phyloP scores from a whole-genome alignment of 2,797 vertebrate genomes.

The Sebastes nivosus region DNA sequence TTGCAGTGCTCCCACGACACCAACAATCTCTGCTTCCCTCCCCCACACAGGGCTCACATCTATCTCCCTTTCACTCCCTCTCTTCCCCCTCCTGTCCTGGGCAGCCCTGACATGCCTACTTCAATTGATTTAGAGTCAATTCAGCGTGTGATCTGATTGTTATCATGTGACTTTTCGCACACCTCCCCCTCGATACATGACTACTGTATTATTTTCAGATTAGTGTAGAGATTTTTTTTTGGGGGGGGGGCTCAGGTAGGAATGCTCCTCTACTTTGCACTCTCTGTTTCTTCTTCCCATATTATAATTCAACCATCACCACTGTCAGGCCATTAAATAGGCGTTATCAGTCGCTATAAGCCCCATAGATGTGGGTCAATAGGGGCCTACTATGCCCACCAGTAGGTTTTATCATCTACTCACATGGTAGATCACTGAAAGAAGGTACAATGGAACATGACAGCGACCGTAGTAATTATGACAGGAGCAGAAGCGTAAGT shows the following conservation, averaged over 20 bases:
- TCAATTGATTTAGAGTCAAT: slow-evolving; percentile 83
- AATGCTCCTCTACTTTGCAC: slow-evolving; percentile 1
- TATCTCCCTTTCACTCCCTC: slow-evolving; percentile 79
- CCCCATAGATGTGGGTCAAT: too few relatives aligned
- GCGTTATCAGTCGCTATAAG: too few relatives aligned
- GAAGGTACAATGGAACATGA: too few relatives aligned
- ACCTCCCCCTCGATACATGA: slow-evolving; percentile 65
- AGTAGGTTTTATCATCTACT: too few relatives aligned
- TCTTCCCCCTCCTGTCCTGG: slow-evolving; percentile 73
- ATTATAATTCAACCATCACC: neutral
- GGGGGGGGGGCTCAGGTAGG: neutral
- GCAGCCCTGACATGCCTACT: slow-evolving; percentile 78
- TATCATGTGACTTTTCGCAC: slow-evolving; percentile 76
- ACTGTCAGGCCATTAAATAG: neutral
- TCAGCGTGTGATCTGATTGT: slow-evolving; percentile 81
- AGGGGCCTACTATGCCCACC: too few relatives aligned
- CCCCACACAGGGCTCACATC: slow-evolving; percentile 78
- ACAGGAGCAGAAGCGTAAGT: too few relatives aligned
- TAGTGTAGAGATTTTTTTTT: slow-evolving; percentile 21
- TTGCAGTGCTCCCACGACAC: slow-evolving; percentile 86
- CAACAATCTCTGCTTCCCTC: slow-evolving; percentile 84
- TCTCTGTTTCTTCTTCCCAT: slow-evolving; percentile 13
- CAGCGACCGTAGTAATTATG: too few relatives aligned
- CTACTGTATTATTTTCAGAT: slow-evolving; percentile 67
- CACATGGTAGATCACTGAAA: too few relatives aligned